A percentile compares a stretch with the other conserved stretches of the same genome.
phyloP scores from a whole-genome alignment of 2,113 vertebrate species.

The Microcebus lehilahytsara region DNA sequence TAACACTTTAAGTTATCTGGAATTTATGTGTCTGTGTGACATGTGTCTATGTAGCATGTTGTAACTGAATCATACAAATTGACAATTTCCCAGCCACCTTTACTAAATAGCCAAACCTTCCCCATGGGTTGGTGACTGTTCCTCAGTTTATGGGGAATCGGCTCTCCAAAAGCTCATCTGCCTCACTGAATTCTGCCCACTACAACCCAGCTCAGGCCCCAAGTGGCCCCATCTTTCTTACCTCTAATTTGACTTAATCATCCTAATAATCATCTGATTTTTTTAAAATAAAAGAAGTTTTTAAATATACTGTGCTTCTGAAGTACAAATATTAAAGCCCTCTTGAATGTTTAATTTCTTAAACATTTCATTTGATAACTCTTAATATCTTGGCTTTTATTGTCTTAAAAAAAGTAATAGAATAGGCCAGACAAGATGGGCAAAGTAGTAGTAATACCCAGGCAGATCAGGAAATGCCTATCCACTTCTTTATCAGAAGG shows the following conservation, averaged over 20 bases:
- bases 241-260: neutral
- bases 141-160: neutral
- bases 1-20: neutral
- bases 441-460: neutral
- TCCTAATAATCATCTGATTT: neutral
- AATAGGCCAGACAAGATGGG: neutral
- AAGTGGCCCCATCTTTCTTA: rapidly evolving
- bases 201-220: rapidly evolving
- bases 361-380: neutral
- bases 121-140: neutral
- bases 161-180: too few relatives aligned
- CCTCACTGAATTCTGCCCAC: too few relatives aligned
- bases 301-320: neutral
- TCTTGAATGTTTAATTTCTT: neutral
- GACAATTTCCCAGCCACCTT: neutral
- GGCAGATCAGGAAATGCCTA: neutral
- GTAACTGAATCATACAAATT: neutral
- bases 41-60: neutral
- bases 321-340: neutral
- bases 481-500: neutral
- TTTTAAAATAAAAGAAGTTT: neutral
- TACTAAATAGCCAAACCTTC: neutral
- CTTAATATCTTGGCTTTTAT: neutral
- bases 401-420: neutral
- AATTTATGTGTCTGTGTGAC: neutral